phyloP scores from a whole-genome alignment of 35 echinoderm and acorn worm genomes.

The Apostichopus californicus region DNA sequence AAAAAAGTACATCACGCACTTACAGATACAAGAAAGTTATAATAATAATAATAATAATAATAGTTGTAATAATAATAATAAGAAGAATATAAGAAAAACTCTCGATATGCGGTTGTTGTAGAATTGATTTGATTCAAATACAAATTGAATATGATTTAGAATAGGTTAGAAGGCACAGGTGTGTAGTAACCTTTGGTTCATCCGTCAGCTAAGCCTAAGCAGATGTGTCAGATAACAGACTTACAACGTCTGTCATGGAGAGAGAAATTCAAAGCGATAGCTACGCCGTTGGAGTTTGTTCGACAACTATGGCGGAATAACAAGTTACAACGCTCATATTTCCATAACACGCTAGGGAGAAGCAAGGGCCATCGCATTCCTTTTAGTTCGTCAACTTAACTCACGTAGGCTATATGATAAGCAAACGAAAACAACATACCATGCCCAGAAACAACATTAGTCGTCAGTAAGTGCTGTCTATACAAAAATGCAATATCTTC shows the following conservation, averaged over 20 bases:
- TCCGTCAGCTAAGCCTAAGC: background rate
- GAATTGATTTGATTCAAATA: background rate
- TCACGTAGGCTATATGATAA: too few relatives aligned
- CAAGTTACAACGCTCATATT: slow-evolving; percentile 5
- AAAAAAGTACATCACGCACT: too few relatives aligned
- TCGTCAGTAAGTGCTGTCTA: too few relatives aligned
- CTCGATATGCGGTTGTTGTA: background rate
- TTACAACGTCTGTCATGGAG: background rate
- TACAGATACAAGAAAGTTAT: too few relatives aligned
- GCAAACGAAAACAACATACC: too few relatives aligned
- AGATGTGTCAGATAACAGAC: background rate
- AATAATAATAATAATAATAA: too few relatives aligned
- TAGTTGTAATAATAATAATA: too few relatives aligned
- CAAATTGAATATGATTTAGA: slow-evolving; percentile 24
- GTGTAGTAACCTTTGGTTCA: background rate
- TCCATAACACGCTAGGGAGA: background rate
- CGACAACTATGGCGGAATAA: background rate
- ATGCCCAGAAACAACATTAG: too few relatives aligned
- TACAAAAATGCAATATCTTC: too few relatives aligned
- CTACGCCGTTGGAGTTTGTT: background rate
- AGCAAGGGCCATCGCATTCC: background rate
- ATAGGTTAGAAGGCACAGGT: slow-evolving; percentile 21
- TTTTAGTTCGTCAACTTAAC: background rate
- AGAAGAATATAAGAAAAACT: too few relatives aligned
- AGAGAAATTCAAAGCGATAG: too few relatives aligned